Base-by-base conservation (phyloP, 2,888 invertebrate species). In the Plemyria rubiginata region DNA sequence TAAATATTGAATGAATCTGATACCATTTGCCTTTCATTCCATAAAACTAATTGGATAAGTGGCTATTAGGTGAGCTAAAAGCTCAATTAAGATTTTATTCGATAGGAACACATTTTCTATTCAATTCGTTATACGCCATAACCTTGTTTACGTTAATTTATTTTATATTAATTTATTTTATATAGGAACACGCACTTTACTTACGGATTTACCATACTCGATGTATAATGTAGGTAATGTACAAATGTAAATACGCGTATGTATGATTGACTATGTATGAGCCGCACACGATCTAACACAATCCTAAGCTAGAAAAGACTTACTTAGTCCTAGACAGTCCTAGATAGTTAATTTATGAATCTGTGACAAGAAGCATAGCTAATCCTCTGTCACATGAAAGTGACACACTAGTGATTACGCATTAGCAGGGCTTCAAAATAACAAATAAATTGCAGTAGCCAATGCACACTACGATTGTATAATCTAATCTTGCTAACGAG, bases 41-140 rank as follows among this genome's bases (percentile, higher is more conserved):
- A 48, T 48, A 28, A 48, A 48, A 48, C 48, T 48, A 28, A 45
- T 48, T 48, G 48, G 22, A 4, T 16, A 16, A 4, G 45, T 15
- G n/a, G n/a, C 15, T 45, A 45, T 13, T n/a, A 41, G 13, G 45
- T 45, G 16, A 28, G 46, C 12, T 46, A 45, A 54, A 54, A 43
- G 54, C 43, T 54, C 54, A 32, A 43, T 54, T 16, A 54, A 54
- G 32, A 45, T 53, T 38, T 53, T 53, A 51, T 51, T 16, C 4
- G 16, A 48, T 48, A 11, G n/a, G 8, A 12, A 8, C 22, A 12
- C n/a, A 16, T 48, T 22, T 28, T 36, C 38, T 15, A 9, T 40
- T 40, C n/a, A 13, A 41, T 53, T 53, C n/a, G 52, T 41, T 53
- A 2, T n/a, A 12, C 52, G 5, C n/a, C 36, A 38, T 22, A 22